Conservation (phyloP, 1,140 invertebrate genomes). For the Acromyrmex charruanus region DNA sequence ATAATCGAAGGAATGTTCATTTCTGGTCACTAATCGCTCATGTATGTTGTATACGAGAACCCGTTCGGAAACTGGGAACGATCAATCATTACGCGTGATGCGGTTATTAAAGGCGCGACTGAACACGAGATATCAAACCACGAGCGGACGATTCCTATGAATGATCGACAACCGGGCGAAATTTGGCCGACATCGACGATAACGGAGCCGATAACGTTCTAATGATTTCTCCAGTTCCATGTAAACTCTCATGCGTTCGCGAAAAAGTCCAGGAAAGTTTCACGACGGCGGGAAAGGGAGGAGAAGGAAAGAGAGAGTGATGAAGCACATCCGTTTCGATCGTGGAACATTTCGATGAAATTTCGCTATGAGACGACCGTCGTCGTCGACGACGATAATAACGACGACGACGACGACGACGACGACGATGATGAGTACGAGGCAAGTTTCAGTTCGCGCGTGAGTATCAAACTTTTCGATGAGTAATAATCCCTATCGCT, state of each 20-base stretch:
- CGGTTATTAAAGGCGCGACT: slow-evolving; percentile 46
- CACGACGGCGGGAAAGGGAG: not conserved
- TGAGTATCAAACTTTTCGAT: slow-evolving; percentile 51
- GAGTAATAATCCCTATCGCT: not conserved
- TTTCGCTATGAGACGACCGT: slow-evolving; percentile 18
- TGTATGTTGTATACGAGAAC: not conserved
- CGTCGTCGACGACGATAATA: not conserved
- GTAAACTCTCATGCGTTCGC: not conserved
- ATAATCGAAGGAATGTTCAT: slow-evolving; percentile 23
- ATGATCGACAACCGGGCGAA: slow-evolving; percentile 36
- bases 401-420: not conserved
- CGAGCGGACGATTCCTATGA: slow-evolving; percentile 1
- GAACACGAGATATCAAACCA: slow-evolving; percentile 18
- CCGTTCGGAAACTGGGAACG: slow-evolving; percentile 3
- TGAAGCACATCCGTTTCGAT: not conserved
- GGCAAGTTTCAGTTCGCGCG: slow-evolving; percentile 27
- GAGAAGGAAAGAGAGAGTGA: not conserved
- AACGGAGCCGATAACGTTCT: slow-evolving; percentile 33
- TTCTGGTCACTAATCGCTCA: slow-evolving; percentile 20
- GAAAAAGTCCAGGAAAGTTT: slow-evolving; percentile 25
- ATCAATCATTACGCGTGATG: slow-evolving; percentile 42
- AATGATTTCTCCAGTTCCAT: slow-evolving; percentile 33
- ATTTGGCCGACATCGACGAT: slow-evolving; percentile 8
- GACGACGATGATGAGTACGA: not conserved
- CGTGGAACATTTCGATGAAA: slow-evolving; percentile 30